Conservation (phyloP, 2,888 invertebrate species). For the Tenthredo amoena region DNA sequence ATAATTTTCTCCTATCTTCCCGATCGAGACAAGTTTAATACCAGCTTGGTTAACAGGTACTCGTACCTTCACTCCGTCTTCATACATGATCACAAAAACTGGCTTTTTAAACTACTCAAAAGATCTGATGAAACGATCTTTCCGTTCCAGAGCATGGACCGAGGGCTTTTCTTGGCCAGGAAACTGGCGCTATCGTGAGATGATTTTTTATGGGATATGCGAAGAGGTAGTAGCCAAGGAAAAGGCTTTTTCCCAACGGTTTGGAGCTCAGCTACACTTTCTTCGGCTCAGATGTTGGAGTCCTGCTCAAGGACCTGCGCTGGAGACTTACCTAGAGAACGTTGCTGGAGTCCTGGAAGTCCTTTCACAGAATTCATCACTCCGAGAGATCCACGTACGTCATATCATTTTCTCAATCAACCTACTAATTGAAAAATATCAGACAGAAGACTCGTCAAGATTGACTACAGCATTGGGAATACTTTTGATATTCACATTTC, state of each 20-base stretch:
- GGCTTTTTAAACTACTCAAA: not conserved
- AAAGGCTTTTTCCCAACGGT: slow-evolving; percentile 27
- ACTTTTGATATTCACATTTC: not conserved
- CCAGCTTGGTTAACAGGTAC: slow-evolving; percentile 49
- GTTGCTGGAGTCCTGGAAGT: slow-evolving; percentile 17
- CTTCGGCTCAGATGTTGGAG: slow-evolving; percentile 42
- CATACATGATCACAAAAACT: not conserved
- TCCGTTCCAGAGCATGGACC: slow-evolving; percentile 24
- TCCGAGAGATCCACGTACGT: slow-evolving; percentile 42
- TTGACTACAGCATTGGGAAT: not conserved
- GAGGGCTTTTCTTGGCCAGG: slow-evolving; percentile 47
- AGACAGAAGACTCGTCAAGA: not conserved
- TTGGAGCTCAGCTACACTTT: slow-evolving; percentile 28
- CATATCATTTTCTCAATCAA: not conserved
- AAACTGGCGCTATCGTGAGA: slow-evolving; percentile 45
- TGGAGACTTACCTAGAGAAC: slow-evolving; percentile 26
- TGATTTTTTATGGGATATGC: slow-evolving; percentile 46
- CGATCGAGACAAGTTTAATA: slow-evolving; percentile 44
- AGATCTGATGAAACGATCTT: not conserved
- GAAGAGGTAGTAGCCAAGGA: slow-evolving; percentile 33
- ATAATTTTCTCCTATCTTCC: slow-evolving; percentile 49
- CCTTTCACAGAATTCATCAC: slow-evolving; percentile 19
- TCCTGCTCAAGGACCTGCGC: slow-evolving; percentile 46
- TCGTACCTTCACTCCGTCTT: not conserved
- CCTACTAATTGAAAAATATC: not conserved